Conservation (phyloP, 2,888 invertebrate genomes). For the Drosophila buzzatii region DNA sequence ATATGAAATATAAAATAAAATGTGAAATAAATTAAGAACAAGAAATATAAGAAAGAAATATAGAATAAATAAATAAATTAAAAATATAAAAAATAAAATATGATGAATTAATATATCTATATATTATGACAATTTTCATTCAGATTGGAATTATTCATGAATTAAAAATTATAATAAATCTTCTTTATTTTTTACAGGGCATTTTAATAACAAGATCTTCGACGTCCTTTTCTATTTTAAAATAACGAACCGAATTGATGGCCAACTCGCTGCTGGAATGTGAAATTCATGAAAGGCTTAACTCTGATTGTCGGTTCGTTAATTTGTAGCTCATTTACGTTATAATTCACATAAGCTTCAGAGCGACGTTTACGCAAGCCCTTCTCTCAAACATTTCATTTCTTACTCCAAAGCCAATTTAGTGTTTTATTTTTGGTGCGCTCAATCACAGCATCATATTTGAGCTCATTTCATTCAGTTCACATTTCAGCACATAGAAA, state of each 20-base stretch:
- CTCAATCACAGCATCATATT: conserved; percentile 7
- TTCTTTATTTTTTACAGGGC: not conserved
- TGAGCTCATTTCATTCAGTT: conserved; percentile 24
- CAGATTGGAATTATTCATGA: too few species aligned
- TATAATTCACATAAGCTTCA: not conserved
- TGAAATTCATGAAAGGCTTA: conserved; percentile 39
- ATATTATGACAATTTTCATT: too few species aligned
- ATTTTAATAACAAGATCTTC: not conserved
- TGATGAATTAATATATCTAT: too few species aligned
- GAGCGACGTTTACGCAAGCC: not conserved
- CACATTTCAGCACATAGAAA: conserved; percentile 28
- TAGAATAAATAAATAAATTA: too few species aligned
- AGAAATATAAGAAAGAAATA: too few species aligned
- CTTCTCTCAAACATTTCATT: not conserved
- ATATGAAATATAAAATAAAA: too few species aligned
- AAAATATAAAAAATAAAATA: too few species aligned
- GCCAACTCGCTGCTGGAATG: conserved; percentile 28
- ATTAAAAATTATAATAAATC: too few species aligned
- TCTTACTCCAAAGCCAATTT: not conserved
- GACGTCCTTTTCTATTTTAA: not conserved
- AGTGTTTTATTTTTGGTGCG: too few species aligned
- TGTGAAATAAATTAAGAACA: too few species aligned
- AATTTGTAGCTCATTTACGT: conserved; percentile 29
- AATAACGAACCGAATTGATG: conserved; percentile 38
- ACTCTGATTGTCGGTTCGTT: conserved; percentile 41